Base-by-base conservation (phyloP, 2,797 vertebrate species). In the Pipistrellus kuhlii region DNA sequence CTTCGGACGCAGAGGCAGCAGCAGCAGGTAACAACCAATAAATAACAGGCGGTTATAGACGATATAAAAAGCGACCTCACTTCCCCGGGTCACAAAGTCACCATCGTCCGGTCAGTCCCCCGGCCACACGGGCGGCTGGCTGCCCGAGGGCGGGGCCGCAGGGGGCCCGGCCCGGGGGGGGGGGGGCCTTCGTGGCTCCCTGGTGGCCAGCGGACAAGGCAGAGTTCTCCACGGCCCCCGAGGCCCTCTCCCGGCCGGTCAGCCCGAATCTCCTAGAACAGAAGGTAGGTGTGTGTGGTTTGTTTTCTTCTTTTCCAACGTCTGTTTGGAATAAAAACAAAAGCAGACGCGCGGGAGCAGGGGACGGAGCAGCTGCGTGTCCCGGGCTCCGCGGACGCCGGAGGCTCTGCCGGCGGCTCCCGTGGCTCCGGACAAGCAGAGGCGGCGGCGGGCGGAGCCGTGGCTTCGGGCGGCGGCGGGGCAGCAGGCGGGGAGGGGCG, bases 11-110 rank as follows among this genome's bases (percentile, higher is more conserved):
- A 59, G 72, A 97, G 96, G 97, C 97, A 78, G 97, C 98, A 98
- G 98, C 98, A 96, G 97, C 95, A 95, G 94, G 97, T 95, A 96
- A 97, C 96, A 83, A 98, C 97, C 96, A 98, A 98, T 98, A 98
- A 98, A 98, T 98, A 98, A 98, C 94, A 94, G 62, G 94, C 95
- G 1, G 88, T 96, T 90, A 23, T 92, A 23, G 12, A 97, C 94
- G 98, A 94, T 96, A 97, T 90, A 77, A 75, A 96, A 96, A 96
- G 95, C 96, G 93, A 83, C 88, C 96, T 96, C 97, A 93, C 95
- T 97, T 97, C 96, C 97, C 95, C 97, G 97, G 6, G 92, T 97
- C 97, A 97, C 97, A 5, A 69, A 93, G 20, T 48, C 82, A 88
- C 78, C 91, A 35, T 59, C 81, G 4, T 46, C 30, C 18, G 4